Conservation (phyloP, 2,797 vertebrate genomes). For the Iguana delicatissima region DNA sequence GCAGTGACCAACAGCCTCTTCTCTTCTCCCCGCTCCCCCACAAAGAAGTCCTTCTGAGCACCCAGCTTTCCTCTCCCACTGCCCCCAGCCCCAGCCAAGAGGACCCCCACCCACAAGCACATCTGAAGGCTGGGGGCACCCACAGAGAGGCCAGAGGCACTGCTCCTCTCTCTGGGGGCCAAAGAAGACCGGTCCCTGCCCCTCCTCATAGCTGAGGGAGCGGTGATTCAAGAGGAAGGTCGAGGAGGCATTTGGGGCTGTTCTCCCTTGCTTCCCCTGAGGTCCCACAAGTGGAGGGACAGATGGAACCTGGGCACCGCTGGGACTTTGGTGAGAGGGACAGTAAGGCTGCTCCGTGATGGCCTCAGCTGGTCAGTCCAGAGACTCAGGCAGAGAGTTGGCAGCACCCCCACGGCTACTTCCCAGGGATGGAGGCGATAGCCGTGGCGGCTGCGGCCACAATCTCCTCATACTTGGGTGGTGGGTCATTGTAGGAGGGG, state of each 20-base stretch:
- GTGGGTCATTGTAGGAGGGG: constrained; percentile 84
- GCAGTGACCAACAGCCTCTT: constrained; percentile 34
- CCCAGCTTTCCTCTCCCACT: neutral
- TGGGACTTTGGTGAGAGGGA: constrained; percentile 72
- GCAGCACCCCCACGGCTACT: constrained; percentile 54
- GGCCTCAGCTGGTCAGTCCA: constrained; percentile 77
- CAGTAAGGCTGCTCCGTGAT: constrained; percentile 74
- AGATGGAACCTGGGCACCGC: neutral
- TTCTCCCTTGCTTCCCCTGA: neutral
- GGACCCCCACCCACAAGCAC: no score
- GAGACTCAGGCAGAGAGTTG: constrained; percentile 65
- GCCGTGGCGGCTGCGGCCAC: constrained; percentile 68
- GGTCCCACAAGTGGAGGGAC: neutral
- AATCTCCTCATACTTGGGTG: constrained; percentile 92
- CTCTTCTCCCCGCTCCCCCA: neutral
- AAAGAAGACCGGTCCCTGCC: no score
- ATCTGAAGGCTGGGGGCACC: neutral
- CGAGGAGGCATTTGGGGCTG: neutral
- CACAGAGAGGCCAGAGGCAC: no score
- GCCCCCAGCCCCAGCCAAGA: neutral
- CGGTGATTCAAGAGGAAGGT: neutral
- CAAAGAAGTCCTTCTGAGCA: neutral
- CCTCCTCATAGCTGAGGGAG: no score
- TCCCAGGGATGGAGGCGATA: constrained; percentile 52
- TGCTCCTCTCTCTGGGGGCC: no score